Conservation (phyloP, 2,797 vertebrate species). For the Platalea minor region DNA sequence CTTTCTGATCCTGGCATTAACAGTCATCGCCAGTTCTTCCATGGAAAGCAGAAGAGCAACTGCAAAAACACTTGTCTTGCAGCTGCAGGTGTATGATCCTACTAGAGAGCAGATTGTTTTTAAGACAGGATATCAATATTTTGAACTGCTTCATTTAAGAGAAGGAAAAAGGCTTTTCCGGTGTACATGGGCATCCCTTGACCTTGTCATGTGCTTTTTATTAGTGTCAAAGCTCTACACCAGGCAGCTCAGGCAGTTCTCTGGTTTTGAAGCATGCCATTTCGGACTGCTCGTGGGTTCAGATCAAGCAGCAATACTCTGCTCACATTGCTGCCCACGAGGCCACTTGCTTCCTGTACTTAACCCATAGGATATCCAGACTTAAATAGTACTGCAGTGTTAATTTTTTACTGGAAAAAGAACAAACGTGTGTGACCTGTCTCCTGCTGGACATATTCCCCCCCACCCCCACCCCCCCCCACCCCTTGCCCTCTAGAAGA, state of each 20-base stretch:
- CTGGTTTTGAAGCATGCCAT: not conserved
- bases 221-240: not conserved
- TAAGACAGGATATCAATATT: not conserved
- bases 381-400: not conserved
- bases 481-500: conserved; percentile 18
- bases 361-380: not conserved
- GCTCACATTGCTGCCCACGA: not conserved
- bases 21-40: not conserved
- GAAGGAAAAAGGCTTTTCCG: conserved; percentile 35
- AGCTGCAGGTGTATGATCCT: not conserved
- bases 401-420: not conserved
- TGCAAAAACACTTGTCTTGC: not conserved
- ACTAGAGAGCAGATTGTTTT: not conserved
- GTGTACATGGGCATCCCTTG: not conserved
- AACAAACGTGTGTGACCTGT: not conserved
- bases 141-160: conserved; percentile 30
- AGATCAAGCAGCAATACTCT: not conserved
- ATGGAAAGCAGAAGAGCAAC: not conserved
- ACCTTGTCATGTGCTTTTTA: conserved; percentile 2
- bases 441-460: not conserved
- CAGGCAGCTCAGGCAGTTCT: not conserved
- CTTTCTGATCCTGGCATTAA: not conserved
- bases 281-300: not conserved
- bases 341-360: not conserved
- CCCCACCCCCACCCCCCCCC: no score